Conservation (phyloP, 2,888 invertebrate genomes). For the Unio pictorum region DNA sequence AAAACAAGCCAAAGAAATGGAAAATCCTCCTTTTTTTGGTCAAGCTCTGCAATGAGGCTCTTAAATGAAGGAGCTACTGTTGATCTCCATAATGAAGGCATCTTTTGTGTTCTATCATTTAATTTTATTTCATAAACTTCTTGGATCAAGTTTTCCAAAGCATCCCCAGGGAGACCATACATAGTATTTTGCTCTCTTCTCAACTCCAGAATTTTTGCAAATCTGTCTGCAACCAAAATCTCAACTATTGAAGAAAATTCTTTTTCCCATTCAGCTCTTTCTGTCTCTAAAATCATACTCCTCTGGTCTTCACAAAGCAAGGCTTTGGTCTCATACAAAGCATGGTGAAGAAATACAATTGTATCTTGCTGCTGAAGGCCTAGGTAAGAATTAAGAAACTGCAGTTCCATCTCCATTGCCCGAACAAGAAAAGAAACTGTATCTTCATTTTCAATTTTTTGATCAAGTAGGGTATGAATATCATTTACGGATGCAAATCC, state of each 20-base stretch:
- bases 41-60: conserved; percentile 15
- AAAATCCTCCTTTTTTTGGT: conserved; percentile 2
- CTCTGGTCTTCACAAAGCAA: conserved; percentile 1
- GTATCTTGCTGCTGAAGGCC: conserved; percentile 4
- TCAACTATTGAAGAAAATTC: conserved; percentile 5
- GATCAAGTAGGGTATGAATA: not conserved
- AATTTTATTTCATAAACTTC: too few relatives aligned
- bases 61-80: conserved; percentile 4
- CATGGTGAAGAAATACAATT: conserved; percentile 10
- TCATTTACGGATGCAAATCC: not conserved
- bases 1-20: conserved; percentile 21
- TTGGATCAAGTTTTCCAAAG: conserved; percentile 3
- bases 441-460: not conserved
- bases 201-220: conserved; percentile 2
- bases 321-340: conserved; percentile 2
- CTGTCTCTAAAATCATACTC: conserved; percentile 7
- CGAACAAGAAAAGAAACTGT: too few relatives aligned
- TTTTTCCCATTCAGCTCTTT: not conserved
- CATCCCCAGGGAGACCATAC: not conserved
- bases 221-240: conserved; percentile 5
- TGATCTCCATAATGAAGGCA: conserved; percentile 17
- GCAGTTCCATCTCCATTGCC: conserved; percentile 3
- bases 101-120: not conserved
- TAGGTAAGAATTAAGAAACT: not conserved
- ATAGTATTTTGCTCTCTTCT: conserved; percentile 1